phyloP scores from a whole-genome alignment of 1,140 invertebrate species.

The Caenorhabditis inopinata region DNA sequence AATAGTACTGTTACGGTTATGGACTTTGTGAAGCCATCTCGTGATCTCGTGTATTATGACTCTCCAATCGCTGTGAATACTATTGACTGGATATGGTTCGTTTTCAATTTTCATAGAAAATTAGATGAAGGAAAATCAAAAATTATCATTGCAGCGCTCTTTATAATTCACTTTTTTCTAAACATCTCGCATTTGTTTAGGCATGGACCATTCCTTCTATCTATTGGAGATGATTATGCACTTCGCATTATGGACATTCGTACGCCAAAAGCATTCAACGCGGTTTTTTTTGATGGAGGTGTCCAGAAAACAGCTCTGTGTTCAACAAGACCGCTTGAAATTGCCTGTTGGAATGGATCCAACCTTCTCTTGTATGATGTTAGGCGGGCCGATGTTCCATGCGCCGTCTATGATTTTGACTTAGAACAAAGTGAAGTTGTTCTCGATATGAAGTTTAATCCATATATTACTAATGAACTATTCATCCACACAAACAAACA shows the following conservation, averaged over 20 bases:
- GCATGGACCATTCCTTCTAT: background rate
- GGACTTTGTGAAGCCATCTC: background rate
- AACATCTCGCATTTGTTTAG: too few relatives aligned
- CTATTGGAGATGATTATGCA: background rate
- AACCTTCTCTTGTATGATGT: slow-evolving; percentile 9
- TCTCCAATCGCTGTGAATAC: background rate
- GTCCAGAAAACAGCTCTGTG: background rate
- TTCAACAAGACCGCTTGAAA: background rate
- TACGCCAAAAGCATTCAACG: background rate
- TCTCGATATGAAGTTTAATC: slow-evolving; percentile 4
- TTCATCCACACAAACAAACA: background rate
- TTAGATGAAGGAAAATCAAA: too few relatives aligned
- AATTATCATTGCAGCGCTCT: too few relatives aligned
- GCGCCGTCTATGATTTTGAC: background rate
- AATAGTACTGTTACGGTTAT: background rate
- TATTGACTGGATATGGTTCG: slow-evolving; percentile 10
- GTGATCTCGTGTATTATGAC: background rate
- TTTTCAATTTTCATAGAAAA: background rate
- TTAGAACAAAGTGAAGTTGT: background rate
- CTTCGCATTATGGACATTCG: slow-evolving; percentile 10
- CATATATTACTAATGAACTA: background rate
- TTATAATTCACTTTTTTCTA: background rate
- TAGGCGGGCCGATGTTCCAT: background rate
- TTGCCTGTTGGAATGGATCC: background rate
- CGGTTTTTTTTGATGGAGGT: background rate